Conservation (phyloP, 2,113 vertebrate species). For the Dipodomys ordii region DNA sequence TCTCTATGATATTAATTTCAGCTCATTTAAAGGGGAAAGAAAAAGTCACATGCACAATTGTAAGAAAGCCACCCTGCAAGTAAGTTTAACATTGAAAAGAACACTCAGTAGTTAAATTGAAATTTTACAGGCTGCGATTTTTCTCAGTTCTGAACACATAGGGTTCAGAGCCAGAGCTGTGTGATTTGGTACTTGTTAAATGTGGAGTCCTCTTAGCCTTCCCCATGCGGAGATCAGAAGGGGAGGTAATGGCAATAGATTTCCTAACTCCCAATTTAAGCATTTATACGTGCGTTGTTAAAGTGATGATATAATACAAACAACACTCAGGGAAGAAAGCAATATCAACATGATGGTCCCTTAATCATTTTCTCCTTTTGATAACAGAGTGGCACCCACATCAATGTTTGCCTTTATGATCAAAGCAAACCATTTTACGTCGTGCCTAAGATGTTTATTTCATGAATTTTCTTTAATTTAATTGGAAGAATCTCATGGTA, state of each 20-base stretch:
- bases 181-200: slow-evolving; percentile 35
- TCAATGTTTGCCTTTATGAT: slow-evolving; percentile 13
- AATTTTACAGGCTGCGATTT: slow-evolving; percentile 29
- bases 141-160: background rate
- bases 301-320: slow-evolving; percentile 30
- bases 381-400: slow-evolving; percentile 11
- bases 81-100: background rate
- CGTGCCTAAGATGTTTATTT: slow-evolving; percentile 31
- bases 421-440: slow-evolving; percentile 23
- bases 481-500: background rate
- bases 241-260: background rate
- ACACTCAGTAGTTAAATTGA: background rate
- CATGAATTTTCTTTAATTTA: slow-evolving; percentile 33
- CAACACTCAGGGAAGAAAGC: slow-evolving; percentile 8
- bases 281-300: slow-evolving; percentile 39
- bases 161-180: slow-evolving; percentile 22
- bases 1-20: slow-evolving; percentile 34
- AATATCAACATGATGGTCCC: background rate
- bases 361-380: slow-evolving; percentile 13
- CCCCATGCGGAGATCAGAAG: background rate
- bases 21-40: background rate
- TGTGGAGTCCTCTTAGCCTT: background rate
- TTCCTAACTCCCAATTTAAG: slow-evolving; percentile 41
- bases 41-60: background rate
- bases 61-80: slow-evolving; percentile 3